These are phyloP conservation scores for Eulemur mongoz DNA, from an alignment of 2,797 vertebrate genomes.

Conservation along the genomic window DNA sequence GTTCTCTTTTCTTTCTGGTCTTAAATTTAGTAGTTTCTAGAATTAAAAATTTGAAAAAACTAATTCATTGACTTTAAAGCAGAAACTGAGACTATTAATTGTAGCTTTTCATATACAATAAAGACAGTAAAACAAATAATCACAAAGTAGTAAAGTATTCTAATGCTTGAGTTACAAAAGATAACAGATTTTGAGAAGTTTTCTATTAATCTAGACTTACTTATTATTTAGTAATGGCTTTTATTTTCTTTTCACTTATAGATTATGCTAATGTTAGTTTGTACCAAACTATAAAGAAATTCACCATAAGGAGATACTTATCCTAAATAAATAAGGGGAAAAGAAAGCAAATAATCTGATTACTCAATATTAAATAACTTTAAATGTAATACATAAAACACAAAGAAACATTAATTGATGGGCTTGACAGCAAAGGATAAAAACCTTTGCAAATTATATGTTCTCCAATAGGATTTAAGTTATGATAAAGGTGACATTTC, in stretches of 20 bases:
- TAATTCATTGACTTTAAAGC: neutral
- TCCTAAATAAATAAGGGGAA: neutral
- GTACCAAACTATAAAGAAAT: neutral
- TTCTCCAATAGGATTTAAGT: neutral
- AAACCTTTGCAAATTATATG: neutral
- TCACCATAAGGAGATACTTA: neutral
- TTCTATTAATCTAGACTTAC: neutral
- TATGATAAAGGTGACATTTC: neutral
- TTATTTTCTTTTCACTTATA: constrained; percentile 16
- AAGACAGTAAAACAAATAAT: neutral
- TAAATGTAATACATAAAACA: neutral
- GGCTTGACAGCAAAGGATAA: neutral
- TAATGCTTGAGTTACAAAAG: neutral
- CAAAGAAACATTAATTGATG: neutral
- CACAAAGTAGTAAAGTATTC: neutral
- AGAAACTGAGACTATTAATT: neutral
- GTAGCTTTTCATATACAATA: neutral
- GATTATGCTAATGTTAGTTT: neutral
- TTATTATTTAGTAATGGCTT: neutral
- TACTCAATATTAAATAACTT: constrained; percentile 10
- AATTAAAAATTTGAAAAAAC: neutral
- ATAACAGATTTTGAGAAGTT: neutral
- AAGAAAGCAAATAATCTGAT: neutral
- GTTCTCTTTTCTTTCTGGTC: neutral
- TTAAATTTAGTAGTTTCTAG: constrained; percentile 1